A percentile compares a stretch with the other conserved stretches of the same genome.
Evolutionary conservation across 2,113 vertebrate species (phyloP).

Genomic region (Columba livia): DNA sequence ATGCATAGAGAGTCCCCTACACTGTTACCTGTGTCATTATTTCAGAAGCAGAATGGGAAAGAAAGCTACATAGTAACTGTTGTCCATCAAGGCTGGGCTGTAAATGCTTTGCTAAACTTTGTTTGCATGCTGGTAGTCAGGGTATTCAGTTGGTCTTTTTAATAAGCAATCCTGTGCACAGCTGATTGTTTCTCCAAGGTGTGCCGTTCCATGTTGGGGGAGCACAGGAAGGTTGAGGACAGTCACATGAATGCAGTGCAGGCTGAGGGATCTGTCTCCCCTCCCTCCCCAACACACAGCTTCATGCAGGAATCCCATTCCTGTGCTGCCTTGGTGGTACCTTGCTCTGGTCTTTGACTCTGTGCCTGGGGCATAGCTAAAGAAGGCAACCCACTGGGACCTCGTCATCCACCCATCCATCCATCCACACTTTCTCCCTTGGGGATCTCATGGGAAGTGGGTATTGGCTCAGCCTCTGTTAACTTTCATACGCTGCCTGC

Average conservation of each 20-base stretch:
- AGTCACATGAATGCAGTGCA: neutral
- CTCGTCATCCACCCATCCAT: too few relatives aligned
- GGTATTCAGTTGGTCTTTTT: neutral
- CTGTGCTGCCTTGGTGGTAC: neutral
- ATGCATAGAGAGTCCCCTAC: neutral
- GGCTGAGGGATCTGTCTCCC: neutral
- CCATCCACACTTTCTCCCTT: neutral
- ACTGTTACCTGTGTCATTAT: neutral
- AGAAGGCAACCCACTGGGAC: neutral
- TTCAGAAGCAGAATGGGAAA: neutral
- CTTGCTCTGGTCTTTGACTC: fast-evolving
- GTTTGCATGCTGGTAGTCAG: neutral
- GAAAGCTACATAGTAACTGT: neutral
- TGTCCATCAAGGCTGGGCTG: neutral
- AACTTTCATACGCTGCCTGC: neutral
- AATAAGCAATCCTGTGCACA: neutral
- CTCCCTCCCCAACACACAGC: neutral
- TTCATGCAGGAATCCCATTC: neutral
- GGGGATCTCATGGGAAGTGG: neutral
- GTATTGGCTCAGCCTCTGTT: neutral
- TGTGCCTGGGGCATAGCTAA: neutral
- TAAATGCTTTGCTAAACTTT: neutral
- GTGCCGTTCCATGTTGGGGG: neutral
- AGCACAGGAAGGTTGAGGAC: neutral
- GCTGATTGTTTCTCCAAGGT: neutral